A percentile compares a stretch with the other conserved stretches of the same genome.
These are phyloP conservation scores for Platycheirus albimanus DNA, from an alignment of 2,888 invertebrate genomes.

Conservation along the genomic window DNA sequence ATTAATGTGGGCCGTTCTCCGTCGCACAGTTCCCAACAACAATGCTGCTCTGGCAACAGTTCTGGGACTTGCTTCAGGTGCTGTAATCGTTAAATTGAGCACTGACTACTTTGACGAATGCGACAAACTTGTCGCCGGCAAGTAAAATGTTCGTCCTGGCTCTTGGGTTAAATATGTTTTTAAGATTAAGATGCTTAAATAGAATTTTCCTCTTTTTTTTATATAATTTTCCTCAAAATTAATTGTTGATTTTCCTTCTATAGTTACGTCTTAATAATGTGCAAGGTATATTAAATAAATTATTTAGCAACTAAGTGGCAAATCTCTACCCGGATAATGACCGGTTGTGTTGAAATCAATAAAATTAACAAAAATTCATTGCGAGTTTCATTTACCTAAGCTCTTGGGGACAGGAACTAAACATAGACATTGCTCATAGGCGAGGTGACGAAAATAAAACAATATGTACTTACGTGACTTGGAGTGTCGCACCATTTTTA, in stretches of 20 bases:
- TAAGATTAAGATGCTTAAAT: conserved; percentile 26
- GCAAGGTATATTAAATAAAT: conserved; percentile 60
- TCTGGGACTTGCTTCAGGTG: conserved; percentile 80
- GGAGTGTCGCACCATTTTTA: conserved; percentile 96
- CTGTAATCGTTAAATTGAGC: conserved; percentile 80
- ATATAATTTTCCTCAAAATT: conserved; percentile 28
- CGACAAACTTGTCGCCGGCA: conserved; percentile 77
- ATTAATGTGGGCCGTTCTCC: conserved; percentile 92
- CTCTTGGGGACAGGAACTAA: not conserved
- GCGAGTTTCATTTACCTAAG: not conserved
- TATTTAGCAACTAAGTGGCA: conserved; percentile 64
- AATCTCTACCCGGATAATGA: conserved; percentile 20
- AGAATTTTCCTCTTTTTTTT: conserved; percentile 39
- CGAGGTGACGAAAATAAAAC: not conserved
- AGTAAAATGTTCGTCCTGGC: conserved; percentile 32
- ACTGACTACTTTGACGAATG: conserved; percentile 81
- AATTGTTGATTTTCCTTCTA: conserved; percentile 40
- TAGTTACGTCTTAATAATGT: conserved; percentile 48
- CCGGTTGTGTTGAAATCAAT: conserved; percentile 54
- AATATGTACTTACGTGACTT: conserved; percentile 89
- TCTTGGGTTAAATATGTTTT: conserved; percentile 18
- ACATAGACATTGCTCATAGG: not conserved
- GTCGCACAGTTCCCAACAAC: conserved; percentile 86
- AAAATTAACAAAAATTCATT: conserved; percentile 33
- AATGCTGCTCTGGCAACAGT: conserved; percentile 79